Evolutionary conservation across 2,113 vertebrate genomes (phyloP), one percentile per base, ranked within the genome.

Genomic region (Mus pahari): DNA sequence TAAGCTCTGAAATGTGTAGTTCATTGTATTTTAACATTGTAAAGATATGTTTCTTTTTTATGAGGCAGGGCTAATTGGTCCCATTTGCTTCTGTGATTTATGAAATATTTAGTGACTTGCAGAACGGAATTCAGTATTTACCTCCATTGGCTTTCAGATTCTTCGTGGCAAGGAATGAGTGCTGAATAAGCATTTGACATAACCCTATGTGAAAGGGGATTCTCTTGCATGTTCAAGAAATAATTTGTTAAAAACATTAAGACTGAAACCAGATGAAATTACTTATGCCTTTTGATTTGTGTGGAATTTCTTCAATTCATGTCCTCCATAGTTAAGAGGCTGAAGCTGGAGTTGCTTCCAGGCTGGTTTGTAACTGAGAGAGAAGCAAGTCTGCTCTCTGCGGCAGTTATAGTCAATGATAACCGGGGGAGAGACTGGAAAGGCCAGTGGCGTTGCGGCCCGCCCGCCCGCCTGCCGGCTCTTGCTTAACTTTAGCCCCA

Each of bases 361-460:
- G 45, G 81, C 91, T 81, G 97, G 12, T 91, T 87, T 96, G 94
- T 97, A 94, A 95, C 53, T 45, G 74, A 48, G 97, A 95, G 17
- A 66, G 94, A 94, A 97, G 87, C 33, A 89, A 96, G 96, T 45
- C 78, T 90, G 60, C 60, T 60, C n/a, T 75, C 96, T 97, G 97
- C 97, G 95, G 98, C 97, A 98, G 97, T 98, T 98, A 98, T 96
- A 97, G 97, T 97, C 97, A 98, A 98, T 94, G 94, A 93, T 97
- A 98, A 96, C 90, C 88, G 90, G 94, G 78, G 95, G 90, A 90
- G 92, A 83, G 70, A 83, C 62, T 96, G 79, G 84, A 95, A 96
- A 92, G 84, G 75, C 0, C 73, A 5, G 0, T 68, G 66, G 28
- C 82, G 60, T 60, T 96, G 92, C 17, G 7, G 26, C 24, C 48